Evolutionary conservation across 1,140 invertebrate genomes (phyloP).

Genomic region (Trypoxylus dichotomus): DNA sequence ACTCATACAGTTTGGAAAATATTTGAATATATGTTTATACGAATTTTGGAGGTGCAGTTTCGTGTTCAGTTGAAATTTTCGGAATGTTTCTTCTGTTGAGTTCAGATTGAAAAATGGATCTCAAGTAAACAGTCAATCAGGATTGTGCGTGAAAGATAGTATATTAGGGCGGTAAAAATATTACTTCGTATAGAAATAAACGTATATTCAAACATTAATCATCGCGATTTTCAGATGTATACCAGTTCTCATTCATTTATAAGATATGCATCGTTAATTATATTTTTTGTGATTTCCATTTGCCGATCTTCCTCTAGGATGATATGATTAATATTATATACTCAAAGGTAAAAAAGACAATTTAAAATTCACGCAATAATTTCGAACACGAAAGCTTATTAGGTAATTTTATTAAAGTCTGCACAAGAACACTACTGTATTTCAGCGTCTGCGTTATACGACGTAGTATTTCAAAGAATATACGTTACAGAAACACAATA

Average conservation of each 20-base stretch:
- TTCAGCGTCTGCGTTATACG: not conserved
- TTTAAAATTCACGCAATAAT: slow-evolving; percentile 19
- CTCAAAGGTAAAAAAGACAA: slow-evolving; percentile 63
- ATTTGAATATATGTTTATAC: too few relatives aligned
- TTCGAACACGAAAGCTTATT: slow-evolving; percentile 22
- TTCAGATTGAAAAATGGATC: too few relatives aligned
- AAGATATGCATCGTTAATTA: not conserved
- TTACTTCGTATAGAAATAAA: not conserved
- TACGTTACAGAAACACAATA: not conserved
- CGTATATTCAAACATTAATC: not conserved
- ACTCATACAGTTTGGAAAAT: not conserved
- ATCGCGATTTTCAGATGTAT: not conserved
- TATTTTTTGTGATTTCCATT: slow-evolving; percentile 20
- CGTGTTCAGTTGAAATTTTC: too few relatives aligned
- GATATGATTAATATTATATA: slow-evolving; percentile 71
- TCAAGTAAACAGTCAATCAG: too few relatives aligned
- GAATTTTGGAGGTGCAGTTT: too few relatives aligned
- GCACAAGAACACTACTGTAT: not conserved
- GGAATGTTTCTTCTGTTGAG: too few relatives aligned
- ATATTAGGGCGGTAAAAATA: too few relatives aligned
- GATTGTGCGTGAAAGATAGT: too few relatives aligned
- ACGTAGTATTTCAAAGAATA: not conserved
- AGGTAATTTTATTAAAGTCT: slow-evolving; percentile 1
- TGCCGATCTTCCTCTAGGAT: slow-evolving; percentile 56
- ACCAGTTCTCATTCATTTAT: not conserved